These are phyloP conservation scores for Conopomorpha cramerella DNA, from an alignment of 1,140 invertebrate genomes.

Conservation along the genomic window DNA sequence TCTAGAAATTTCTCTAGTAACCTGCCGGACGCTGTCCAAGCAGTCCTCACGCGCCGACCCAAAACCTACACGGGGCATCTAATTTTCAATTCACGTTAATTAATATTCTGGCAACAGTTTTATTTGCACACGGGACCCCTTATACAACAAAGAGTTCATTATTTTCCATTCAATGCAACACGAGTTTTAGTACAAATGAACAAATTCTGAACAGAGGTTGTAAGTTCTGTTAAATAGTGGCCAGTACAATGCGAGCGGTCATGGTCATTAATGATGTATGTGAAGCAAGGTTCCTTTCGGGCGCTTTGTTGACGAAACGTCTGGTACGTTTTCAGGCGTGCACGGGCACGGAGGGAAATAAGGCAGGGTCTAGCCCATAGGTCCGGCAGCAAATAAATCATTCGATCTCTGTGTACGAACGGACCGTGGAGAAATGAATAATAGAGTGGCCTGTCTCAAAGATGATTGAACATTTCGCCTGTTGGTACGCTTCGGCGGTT, in stretches of 20 bases:
- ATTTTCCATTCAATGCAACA: slow-evolving; percentile 23
- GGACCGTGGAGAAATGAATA: too few relatives aligned
- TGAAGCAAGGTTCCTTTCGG: slow-evolving; percentile 10
- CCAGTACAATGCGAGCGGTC: slow-evolving; percentile 30
- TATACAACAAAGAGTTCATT: slow-evolving; percentile 23
- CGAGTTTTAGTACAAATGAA: slow-evolving; percentile 19
- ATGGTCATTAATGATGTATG: slow-evolving; percentile 31
- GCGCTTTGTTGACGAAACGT: neutral
- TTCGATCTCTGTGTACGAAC: too few relatives aligned
- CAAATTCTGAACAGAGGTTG: slow-evolving; percentile 11
- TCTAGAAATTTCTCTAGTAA: too few relatives aligned
- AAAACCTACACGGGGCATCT: neutral
- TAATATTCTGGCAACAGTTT: slow-evolving; percentile 20
- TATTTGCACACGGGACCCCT: slow-evolving; percentile 16
- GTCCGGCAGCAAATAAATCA: too few relatives aligned
- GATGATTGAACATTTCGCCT: too few relatives aligned
- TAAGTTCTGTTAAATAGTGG: slow-evolving; percentile 35
- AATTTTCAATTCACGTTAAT: slow-evolving; percentile 2
- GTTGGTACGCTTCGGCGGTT: too few relatives aligned
- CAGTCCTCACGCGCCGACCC: too few relatives aligned
- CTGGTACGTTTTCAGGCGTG: too few relatives aligned
- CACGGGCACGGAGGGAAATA: too few relatives aligned
- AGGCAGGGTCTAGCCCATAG: too few relatives aligned
- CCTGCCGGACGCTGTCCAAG: too few relatives aligned
- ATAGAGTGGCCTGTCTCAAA: too few relatives aligned